Percentiles rank a stretch among this genome's conserved stretches.
Evolutionary conservation across 2,797 vertebrate species (phyloP).

Genomic region (Gymnoscopelus microlampas): DNA sequence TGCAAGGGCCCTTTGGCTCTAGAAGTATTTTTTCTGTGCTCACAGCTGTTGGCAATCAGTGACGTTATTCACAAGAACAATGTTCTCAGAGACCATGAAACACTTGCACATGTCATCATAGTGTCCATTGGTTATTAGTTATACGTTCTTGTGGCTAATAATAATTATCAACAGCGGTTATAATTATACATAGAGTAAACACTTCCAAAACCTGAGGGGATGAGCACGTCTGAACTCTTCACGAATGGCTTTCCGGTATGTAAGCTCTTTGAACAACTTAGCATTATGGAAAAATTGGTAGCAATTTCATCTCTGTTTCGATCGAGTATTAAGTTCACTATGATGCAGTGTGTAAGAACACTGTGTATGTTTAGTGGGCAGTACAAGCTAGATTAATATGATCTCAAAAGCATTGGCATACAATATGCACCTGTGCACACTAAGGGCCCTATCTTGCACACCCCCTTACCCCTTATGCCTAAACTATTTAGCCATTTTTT

Average conservation of each 20-base stretch:
- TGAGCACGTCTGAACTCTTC: slow-evolving; percentile 37
- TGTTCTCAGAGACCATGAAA: slow-evolving; percentile 22
- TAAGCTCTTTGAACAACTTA: slow-evolving; percentile 11
- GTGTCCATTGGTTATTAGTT: neutral
- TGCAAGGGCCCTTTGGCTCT: slow-evolving; percentile 4
- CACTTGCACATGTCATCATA: slow-evolving; percentile 39
- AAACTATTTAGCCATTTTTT: too few relatives aligned
- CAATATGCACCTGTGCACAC: slow-evolving; percentile 25
- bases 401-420: slow-evolving; percentile 22
- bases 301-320: slow-evolving; percentile 21
- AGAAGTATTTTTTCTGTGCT: slow-evolving; percentile 27
- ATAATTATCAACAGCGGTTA: slow-evolving; percentile 28
- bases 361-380: slow-evolving; percentile 31
- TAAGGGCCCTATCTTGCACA: neutral
- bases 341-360: slow-evolving; percentile 19
- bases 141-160: slow-evolving; percentile 16
- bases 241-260: slow-evolving; percentile 5
- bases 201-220: slow-evolving; percentile 20
- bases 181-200: slow-evolving; percentile 17
- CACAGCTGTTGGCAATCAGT: slow-evolving; percentile 27
- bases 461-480: too few relatives aligned
- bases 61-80: slow-evolving; percentile 29
- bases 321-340: slow-evolving; percentile 6
- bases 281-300: slow-evolving; percentile 21
- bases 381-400: slow-evolving; percentile 31